phyloP scores from a whole-genome alignment of 2,888 invertebrate genomes.

The Nowickia ferox region DNA sequence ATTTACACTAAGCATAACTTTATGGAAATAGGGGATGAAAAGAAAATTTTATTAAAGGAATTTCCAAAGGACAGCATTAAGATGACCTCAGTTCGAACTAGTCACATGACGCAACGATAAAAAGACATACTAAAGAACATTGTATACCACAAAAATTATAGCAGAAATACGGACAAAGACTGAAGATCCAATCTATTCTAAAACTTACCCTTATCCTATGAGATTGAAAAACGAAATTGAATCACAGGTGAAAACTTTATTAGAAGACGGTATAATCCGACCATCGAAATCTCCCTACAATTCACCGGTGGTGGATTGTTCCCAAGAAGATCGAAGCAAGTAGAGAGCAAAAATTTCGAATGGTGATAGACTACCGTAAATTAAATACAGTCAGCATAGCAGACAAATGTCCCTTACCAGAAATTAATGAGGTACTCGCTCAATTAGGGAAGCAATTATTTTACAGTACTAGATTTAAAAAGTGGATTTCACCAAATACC shows the following conservation, averaged over 20 bases:
- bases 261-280: not conserved
- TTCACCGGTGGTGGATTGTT: too few species aligned
- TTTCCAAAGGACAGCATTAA: not conserved
- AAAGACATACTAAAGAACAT: conserved; percentile 5
- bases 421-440: too few species aligned
- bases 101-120: conserved; percentile 18
- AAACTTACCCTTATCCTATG: conserved; percentile 41
- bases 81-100: conserved; percentile 18
- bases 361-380: too few species aligned
- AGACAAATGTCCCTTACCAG: too few species aligned
- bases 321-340: too few species aligned
- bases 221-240: conserved; percentile 27
- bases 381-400: too few species aligned
- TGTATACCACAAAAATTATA: not conserved
- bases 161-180: conserved; percentile 23
- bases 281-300: not conserved
- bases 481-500: too few species aligned
- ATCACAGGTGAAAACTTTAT: not conserved
- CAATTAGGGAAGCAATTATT: too few species aligned
- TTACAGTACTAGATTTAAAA: too few species aligned
- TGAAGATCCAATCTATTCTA: not conserved
- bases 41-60: conserved; percentile 7
- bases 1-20: not conserved
- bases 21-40: not conserved
- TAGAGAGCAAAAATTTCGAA: too few species aligned